phyloP scores from a whole-genome alignment of 2,797 vertebrate genomes.

The Falco columbarius region DNA sequence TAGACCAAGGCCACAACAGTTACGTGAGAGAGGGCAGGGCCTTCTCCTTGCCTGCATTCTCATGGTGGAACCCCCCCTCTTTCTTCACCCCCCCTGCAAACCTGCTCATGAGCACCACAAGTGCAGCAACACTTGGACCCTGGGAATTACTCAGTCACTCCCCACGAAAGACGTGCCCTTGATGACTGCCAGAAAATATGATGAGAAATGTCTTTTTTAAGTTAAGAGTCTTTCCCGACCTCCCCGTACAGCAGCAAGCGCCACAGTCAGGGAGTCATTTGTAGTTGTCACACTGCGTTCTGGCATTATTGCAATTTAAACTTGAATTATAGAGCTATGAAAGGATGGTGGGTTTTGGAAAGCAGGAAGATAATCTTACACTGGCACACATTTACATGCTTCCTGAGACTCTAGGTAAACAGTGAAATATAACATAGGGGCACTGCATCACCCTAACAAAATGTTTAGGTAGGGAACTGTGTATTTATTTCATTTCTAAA shows the following conservation, averaged over 20 bases:
- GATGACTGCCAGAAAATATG: background rate
- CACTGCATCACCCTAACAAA: background rate
- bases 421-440: background rate
- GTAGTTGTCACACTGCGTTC: background rate
- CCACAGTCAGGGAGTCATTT: background rate
- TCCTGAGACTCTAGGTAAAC: background rate
- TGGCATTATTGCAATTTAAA: background rate
- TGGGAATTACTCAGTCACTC: background rate
- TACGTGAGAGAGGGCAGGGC: background rate
- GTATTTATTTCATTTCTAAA: background rate
- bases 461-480: background rate
- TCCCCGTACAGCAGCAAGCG: background rate
- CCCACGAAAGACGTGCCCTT: background rate
- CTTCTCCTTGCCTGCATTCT: background rate
- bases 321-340: background rate
- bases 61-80: background rate
- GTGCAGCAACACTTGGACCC: background rate
- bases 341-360: background rate
- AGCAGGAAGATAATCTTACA: background rate
- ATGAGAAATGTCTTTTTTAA: background rate
- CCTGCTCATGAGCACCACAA: accelerated
- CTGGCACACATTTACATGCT: background rate
- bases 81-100: background rate
- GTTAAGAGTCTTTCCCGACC: background rate
- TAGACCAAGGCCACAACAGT: background rate